Evolutionary conservation across 2,888 invertebrate species (phyloP).

Genomic region (Bugula neritina): DNA sequence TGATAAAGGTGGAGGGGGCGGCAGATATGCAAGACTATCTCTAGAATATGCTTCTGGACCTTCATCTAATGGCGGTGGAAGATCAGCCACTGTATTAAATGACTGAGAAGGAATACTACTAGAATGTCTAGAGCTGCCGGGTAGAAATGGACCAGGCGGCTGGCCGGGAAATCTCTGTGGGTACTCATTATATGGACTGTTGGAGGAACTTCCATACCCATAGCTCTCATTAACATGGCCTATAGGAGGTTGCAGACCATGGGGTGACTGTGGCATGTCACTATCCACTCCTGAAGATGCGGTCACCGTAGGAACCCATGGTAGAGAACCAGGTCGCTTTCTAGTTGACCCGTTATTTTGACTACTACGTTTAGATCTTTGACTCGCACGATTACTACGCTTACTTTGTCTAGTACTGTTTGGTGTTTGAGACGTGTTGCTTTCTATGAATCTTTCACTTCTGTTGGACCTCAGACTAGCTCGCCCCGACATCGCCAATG

Average conservation of each 20-base stretch:
- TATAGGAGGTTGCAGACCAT: neutral
- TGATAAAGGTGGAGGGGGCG: constrained; percentile 12
- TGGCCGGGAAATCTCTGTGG: neutral
- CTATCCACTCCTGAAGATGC: constrained; percentile 17
- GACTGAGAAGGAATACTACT: neutral
- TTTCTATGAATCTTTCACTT: neutral
- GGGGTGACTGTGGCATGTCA: neutral
- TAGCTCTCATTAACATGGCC: constrained; percentile 9
- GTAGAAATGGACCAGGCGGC: neutral
- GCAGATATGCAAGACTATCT: constrained; percentile 11
- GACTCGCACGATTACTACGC: neutral
- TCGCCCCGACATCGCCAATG: neutral
- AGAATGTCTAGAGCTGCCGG: neutral
- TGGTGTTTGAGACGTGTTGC: neutral
- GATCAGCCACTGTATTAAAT: constrained; percentile 8
- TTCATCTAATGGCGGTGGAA: constrained; percentile 20
- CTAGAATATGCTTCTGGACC: constrained; percentile 22
- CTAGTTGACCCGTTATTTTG: neutral
- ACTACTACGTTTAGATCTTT: neutral
- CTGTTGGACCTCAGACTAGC: constrained; percentile 19
- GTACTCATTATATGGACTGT: neutral
- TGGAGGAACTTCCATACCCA: constrained; percentile 12
- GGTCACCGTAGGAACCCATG: constrained; percentile 4
- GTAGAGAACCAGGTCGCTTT: constrained; percentile 3
- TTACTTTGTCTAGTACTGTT: neutral